These are phyloP conservation scores for Glossosoma conforme DNA, from an alignment of 1,140 invertebrate genomes.

Conservation along the genomic window DNA sequence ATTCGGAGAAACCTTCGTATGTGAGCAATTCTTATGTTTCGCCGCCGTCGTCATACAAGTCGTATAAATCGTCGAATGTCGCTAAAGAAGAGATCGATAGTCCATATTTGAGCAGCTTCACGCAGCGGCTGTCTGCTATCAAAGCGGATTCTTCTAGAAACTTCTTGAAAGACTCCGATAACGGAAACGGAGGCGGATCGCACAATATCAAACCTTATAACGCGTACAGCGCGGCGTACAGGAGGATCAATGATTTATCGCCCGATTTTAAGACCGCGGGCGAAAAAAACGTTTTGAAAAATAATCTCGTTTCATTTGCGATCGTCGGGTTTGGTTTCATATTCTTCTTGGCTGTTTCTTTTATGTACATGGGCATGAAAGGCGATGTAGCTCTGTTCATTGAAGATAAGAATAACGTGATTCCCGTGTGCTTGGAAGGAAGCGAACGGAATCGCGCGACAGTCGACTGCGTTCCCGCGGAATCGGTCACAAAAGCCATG, in stretches of 20 bases:
- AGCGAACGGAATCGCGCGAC: conserved; percentile 46
- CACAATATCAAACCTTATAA: no score
- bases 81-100: conserved; percentile 51
- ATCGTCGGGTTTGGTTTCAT: conserved; percentile 55
- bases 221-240: conserved; percentile 23
- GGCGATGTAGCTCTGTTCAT: conserved; percentile 45
- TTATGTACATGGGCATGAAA: conserved; percentile 62
- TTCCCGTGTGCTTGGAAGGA: conserved; percentile 53
- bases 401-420: conserved; percentile 47
- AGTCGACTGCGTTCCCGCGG: conserved; percentile 56
- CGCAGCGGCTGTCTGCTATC: conserved; percentile 53
- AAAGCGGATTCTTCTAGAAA: conserved; percentile 42
- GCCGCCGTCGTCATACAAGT: no score
- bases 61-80: conserved; percentile 39
- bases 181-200: conserved; percentile 41
- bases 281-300: conserved; percentile 50
- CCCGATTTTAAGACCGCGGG: conserved; percentile 46
- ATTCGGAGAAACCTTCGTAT: no score
- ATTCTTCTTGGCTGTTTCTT: conserved; percentile 61
- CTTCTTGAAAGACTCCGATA: conserved; percentile 38
- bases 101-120: conserved; percentile 64
- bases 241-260: conserved; percentile 40
- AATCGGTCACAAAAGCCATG: conserved; percentile 54
- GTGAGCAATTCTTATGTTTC: no score
- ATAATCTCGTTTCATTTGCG: conserved; percentile 60